These are phyloP conservation scores for Drosophila nebulosa DNA, from an alignment of 1,140 invertebrate species.

Conservation along the genomic window DNA sequence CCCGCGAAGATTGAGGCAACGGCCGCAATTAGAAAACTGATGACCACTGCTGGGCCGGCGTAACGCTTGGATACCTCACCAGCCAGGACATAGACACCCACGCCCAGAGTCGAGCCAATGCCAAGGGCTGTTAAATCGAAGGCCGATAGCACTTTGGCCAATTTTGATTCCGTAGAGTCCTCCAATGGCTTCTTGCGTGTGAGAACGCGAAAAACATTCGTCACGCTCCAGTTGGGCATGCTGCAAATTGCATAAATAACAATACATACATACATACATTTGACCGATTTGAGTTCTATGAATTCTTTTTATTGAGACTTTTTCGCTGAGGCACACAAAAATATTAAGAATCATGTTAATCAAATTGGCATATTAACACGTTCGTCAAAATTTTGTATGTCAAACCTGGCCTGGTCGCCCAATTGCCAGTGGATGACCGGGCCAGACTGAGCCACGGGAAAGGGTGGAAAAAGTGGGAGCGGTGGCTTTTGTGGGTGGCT, in stretches of 20 bases:
- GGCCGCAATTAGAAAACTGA: conserved; percentile 94
- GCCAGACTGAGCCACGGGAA: neutral
- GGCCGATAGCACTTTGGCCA: conserved; percentile 89
- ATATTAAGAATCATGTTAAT: conserved; percentile 51
- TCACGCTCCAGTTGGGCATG: conserved; percentile 69
- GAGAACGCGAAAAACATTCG: conserved; percentile 59
- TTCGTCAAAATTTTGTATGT: conserved; percentile 36
- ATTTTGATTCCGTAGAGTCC: conserved; percentile 82
- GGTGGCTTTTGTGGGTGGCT: conserved; percentile 20
- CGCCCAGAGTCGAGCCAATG: conserved; percentile 92
- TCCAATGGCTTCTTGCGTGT: conserved; percentile 74
- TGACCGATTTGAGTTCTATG: neutral
- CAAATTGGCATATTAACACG: conserved; percentile 67
- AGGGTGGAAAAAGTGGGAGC: neutral
- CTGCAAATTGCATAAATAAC: conserved; percentile 39
- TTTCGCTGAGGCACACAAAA: conserved; percentile 49
- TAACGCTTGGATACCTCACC: conserved; percentile 92
- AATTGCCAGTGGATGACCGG: neutral
- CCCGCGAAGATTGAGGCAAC: conserved; percentile 94
- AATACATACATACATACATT: conserved; percentile 10
- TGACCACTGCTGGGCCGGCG: conserved; percentile 92
- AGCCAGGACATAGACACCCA: conserved; percentile 96
- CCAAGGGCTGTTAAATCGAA: conserved; percentile 91
- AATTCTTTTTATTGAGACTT: neutral
- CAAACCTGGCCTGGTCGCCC: neutral